Percentiles rank a stretch among this genome's conserved stretches.
Evolutionary conservation across 2,797 vertebrate genomes (phyloP).

Genomic region (Gastrophryne carolinensis): DNA sequence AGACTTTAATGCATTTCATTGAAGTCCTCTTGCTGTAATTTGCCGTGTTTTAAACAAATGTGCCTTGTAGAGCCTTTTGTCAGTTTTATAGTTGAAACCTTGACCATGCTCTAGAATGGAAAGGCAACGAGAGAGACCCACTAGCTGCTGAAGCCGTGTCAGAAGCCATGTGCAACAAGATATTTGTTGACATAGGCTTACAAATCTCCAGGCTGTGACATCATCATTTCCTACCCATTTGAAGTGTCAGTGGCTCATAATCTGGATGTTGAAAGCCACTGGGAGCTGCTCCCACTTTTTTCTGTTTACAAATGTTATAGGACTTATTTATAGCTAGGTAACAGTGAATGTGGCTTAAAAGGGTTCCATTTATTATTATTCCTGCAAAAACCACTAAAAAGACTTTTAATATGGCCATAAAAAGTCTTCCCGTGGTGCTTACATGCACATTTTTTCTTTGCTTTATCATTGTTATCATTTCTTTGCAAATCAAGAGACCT

Average conservation of each 20-base stretch:
- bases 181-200: slow-evolving; percentile 49
- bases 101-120: slow-evolving; percentile 40
- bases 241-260: slow-evolving; percentile 49
- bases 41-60: slow-evolving; percentile 47
- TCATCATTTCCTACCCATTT: slow-evolving; percentile 48
- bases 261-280: slow-evolving; percentile 44
- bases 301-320: slow-evolving; percentile 41
- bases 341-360: slow-evolving; percentile 32
- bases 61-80: slow-evolving; percentile 45
- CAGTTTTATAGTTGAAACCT: slow-evolving; percentile 50
- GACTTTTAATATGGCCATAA: slow-evolving; percentile 2
- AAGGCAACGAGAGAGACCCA: slow-evolving; percentile 17
- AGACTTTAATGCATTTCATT: slow-evolving; percentile 46
- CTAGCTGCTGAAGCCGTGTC: slow-evolving; percentile 38
- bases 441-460: slow-evolving; percentile 1
- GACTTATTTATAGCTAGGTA: slow-evolving; percentile 40
- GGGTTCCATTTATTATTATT: slow-evolving; percentile 41
- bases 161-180: slow-evolving; percentile 47
- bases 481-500: background rate
- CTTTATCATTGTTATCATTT: slow-evolving; percentile 5
- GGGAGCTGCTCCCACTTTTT: slow-evolving; percentile 47
- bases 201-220: slow-evolving; percentile 49
- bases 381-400: slow-evolving; percentile 27
- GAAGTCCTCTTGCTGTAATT: slow-evolving; percentile 37
- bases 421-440: background rate